phyloP scores from a whole-genome alignment of 2,888 invertebrate species.

The Mesodorylaimus sp. region DNA sequence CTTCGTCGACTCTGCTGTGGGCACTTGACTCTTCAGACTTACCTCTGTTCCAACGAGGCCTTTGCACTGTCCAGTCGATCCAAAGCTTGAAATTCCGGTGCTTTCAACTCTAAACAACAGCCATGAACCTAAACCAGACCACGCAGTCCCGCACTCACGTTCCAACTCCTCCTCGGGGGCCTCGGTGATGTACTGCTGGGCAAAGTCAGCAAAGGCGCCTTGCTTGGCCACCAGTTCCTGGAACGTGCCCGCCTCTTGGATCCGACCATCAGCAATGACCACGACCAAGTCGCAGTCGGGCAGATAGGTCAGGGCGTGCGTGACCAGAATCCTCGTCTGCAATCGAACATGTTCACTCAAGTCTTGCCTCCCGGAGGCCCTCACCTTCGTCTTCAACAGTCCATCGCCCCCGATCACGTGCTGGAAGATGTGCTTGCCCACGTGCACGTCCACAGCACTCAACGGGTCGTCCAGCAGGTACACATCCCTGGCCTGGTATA shows the following conservation, averaged over 20 bases:
- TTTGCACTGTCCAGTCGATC: too few species aligned
- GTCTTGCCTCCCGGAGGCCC: too few species aligned
- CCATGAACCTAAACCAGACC: slow-evolving; percentile 14
- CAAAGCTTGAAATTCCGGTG: too few species aligned
- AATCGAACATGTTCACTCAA: neutral
- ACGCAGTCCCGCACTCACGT: too few species aligned
- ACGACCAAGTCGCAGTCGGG: slow-evolving; percentile 73
- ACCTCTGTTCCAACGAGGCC: too few species aligned
- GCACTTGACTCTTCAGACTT: neutral
- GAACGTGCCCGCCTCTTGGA: slow-evolving; percentile 76
- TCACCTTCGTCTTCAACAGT: slow-evolving; percentile 33
- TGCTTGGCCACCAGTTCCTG: slow-evolving; percentile 62
- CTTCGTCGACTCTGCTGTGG: neutral
- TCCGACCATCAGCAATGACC: slow-evolving; percentile 59
- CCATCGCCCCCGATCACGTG: slow-evolving; percentile 61
- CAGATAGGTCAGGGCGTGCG: slow-evolving; percentile 79
- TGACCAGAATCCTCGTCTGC: slow-evolving; percentile 71
- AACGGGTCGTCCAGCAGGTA: slow-evolving; percentile 84
- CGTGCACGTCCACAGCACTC: slow-evolving; percentile 88
- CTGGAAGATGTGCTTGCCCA: slow-evolving; percentile 91
- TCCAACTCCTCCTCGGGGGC: too few species aligned
- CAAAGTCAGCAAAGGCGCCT: slow-evolving; percentile 41
- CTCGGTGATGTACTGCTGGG: too few species aligned
- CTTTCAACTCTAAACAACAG: too few species aligned
- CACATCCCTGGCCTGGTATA: slow-evolving; percentile 66